Conservation (phyloP, 2,888 invertebrate species). For the Orchestes rusci region DNA sequence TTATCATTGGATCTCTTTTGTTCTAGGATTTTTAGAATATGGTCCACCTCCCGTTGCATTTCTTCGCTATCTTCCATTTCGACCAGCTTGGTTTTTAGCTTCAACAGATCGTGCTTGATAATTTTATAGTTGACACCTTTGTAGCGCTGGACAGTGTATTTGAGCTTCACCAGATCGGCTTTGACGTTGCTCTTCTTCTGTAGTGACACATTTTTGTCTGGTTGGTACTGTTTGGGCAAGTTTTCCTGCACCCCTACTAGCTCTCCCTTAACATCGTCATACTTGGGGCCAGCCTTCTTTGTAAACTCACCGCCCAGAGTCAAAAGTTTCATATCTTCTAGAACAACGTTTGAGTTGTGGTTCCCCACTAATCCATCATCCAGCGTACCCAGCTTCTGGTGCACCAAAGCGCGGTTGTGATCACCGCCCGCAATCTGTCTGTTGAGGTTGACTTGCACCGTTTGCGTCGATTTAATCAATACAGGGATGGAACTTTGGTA, state of each 20-base stretch:
- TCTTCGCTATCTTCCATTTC: slow-evolving; percentile 25
- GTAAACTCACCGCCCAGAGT: slow-evolving; percentile 21
- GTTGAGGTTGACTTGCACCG: slow-evolving; percentile 27
- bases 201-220: slow-evolving; percentile 25
- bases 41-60: slow-evolving; percentile 27
- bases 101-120: slow-evolving; percentile 31
- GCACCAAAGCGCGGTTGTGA: slow-evolving; percentile 21
- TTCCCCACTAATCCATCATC: slow-evolving; percentile 18
- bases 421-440: slow-evolving; percentile 26
- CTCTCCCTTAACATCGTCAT: slow-evolving; percentile 18
- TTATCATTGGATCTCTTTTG: slow-evolving; percentile 27
- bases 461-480: slow-evolving; percentile 11
- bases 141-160: slow-evolving; percentile 30
- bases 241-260: slow-evolving; percentile 16
- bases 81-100: slow-evolving; percentile 24
- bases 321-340: slow-evolving; percentile 25
- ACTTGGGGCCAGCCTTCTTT: slow-evolving; percentile 22
- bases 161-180: slow-evolving; percentile 22
- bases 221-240: slow-evolving; percentile 17
- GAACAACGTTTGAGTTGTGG: slow-evolving; percentile 23
- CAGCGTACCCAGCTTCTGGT: slow-evolving; percentile 25
- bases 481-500: slow-evolving; percentile 23
- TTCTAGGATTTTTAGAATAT: slow-evolving; percentile 31
- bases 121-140: slow-evolving; percentile 31
- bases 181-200: slow-evolving; percentile 16